Percentiles rank a stretch among this genome's conserved stretches.
These are phyloP conservation scores for Diadema setosum DNA, from an alignment of 35 echinoderm and acorn worm genomes.

Conservation along the genomic window DNA sequence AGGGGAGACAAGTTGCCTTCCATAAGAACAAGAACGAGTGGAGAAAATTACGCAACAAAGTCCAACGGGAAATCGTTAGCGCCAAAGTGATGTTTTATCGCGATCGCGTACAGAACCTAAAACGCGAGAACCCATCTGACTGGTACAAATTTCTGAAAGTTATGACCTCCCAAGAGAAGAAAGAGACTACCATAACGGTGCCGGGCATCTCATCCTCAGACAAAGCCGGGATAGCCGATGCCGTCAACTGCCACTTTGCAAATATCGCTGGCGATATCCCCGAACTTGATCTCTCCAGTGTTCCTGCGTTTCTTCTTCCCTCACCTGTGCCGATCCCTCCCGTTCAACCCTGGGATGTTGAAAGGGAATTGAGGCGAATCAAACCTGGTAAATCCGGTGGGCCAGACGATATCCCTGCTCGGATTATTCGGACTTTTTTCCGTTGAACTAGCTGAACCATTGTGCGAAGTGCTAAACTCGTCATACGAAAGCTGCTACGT, in stretches of 20 bases:
- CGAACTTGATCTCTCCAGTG: not conserved
- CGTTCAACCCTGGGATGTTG: conserved; percentile 13
- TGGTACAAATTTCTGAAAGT: not conserved
- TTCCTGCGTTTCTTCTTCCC: not conserved
- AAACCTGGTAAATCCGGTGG: too few relatives aligned
- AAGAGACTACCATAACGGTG: too few relatives aligned
- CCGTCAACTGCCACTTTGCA: not conserved
- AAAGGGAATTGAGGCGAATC: not conserved
- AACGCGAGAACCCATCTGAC: not conserved
- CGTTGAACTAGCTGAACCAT: conserved; percentile 18
- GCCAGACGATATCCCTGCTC: conserved; percentile 42
- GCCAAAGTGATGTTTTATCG: not conserved
- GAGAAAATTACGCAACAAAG: not conserved
- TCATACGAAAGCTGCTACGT: not conserved
- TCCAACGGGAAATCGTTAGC: not conserved
- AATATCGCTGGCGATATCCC: not conserved
- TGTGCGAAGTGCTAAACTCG: conserved; percentile 8
- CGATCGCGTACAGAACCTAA: not conserved
- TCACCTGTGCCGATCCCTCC: not conserved
- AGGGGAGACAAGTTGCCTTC: not conserved
- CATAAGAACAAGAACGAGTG: not conserved
- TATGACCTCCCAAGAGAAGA: too few relatives aligned
- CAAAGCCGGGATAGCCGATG: not conserved
- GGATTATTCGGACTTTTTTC: conserved; percentile 41
- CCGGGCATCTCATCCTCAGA: too few relatives aligned